phyloP scores from a whole-genome alignment of 1,140 invertebrate genomes.

The Zaprionus africanus region DNA sequence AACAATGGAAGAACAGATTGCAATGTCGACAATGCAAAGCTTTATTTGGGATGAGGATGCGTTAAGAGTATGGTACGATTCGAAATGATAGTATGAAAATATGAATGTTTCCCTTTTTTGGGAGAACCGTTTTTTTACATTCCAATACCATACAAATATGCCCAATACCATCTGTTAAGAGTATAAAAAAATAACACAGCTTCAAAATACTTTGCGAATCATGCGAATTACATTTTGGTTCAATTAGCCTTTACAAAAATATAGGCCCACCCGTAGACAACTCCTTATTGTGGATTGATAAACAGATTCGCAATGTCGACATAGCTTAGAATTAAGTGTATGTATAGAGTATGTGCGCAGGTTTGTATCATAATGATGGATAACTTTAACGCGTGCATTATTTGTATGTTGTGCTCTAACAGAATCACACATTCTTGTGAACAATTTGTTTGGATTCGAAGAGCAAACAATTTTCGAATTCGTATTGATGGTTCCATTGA shows the following conservation, averaged over 20 bases:
- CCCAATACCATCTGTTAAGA: conserved; percentile 58
- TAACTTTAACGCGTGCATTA: not conserved
- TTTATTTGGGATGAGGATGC: conserved; percentile 12
- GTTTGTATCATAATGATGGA: not conserved
- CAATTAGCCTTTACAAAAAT: conserved; percentile 50
- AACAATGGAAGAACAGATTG: conserved; percentile 69
- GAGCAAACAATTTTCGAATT: conserved; percentile 55
- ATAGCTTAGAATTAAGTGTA: conserved; percentile 8
- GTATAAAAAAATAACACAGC: conserved; percentile 75
- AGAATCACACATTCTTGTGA: conserved; percentile 68
- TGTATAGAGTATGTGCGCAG: not conserved
- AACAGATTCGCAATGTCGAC: conserved; percentile 26
- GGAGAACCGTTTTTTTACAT: conserved; percentile 58
- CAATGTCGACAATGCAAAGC: conserved; percentile 27
- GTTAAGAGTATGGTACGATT: not conserved
- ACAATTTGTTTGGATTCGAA: conserved; percentile 30
- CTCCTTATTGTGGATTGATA: conserved; percentile 15
- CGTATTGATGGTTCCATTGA: conserved; percentile 33
- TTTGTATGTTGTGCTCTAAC: conserved; percentile 1
- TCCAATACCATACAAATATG: conserved; percentile 71
- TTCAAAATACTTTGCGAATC: conserved; percentile 53
- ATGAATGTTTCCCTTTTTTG: conserved; percentile 32
- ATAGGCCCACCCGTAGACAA: conserved; percentile 51
- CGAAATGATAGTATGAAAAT: conserved; percentile 33
- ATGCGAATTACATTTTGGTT: conserved; percentile 68